Percentiles rank a stretch among this genome's conserved stretches.
phyloP scores from a whole-genome alignment of 2,797 vertebrate genomes.

The Labeo calbasu region DNA sequence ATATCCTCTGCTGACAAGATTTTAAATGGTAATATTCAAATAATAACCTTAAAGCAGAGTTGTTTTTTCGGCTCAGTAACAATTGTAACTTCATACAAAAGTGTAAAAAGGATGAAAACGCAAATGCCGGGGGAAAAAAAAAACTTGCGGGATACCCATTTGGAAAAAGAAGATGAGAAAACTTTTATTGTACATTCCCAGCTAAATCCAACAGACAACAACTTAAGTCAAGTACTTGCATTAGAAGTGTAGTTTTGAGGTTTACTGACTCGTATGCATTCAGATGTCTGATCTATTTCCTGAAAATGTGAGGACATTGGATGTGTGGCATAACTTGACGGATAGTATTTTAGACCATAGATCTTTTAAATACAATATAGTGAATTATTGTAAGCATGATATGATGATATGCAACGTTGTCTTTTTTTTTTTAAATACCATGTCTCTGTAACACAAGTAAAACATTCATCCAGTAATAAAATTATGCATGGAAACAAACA shows the following conservation, averaged over 20 bases:
- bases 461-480: conserved; percentile 50
- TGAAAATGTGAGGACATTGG: conserved; percentile 50
- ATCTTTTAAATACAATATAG: conserved; percentile 53
- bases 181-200: conserved; percentile 53
- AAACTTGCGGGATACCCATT: conserved; percentile 20
- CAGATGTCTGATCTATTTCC: conserved; percentile 51
- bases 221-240: conserved; percentile 51
- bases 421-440: conserved; percentile 28
- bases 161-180: conserved; percentile 6
- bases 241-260: conserved; percentile 33
- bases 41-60: neutral
- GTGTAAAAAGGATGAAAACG: neutral
- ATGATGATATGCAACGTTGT: conserved; percentile 35
- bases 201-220: conserved; percentile 37
- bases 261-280: conserved; percentile 46
- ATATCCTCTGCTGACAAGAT: neutral
- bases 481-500: conserved; percentile 53
- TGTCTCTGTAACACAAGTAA: conserved; percentile 35
- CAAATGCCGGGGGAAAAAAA: neutral
- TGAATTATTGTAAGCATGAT: conserved; percentile 26
- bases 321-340: neutral
- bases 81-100: neutral
- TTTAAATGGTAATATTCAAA: neutral
- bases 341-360: conserved; percentile 47
- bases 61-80: neutral